Conservation (phyloP, 1,140 invertebrate species). For the Heliothis subflexa region DNA sequence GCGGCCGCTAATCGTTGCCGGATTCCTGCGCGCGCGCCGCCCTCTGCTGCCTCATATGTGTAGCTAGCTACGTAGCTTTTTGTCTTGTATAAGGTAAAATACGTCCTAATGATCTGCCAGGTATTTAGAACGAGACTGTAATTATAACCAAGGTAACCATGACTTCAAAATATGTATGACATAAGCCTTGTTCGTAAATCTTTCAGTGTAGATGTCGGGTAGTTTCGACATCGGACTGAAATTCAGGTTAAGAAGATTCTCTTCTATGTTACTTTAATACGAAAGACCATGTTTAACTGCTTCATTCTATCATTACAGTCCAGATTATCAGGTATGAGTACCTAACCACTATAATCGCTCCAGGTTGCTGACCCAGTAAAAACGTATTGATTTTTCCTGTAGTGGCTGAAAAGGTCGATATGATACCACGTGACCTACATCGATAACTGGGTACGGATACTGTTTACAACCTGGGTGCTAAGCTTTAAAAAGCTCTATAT, state of each 20-base stretch:
- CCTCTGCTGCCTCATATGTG: background rate
- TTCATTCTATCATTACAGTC: too few species aligned
- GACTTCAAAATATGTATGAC: too few species aligned
- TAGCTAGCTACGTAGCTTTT: too few species aligned
- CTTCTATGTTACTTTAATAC: background rate
- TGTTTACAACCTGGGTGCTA: background rate
- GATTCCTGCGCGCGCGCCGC: constrained; percentile 65
- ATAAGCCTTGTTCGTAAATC: too few species aligned
- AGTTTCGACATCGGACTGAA: too few species aligned
- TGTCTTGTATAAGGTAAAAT: too few species aligned
- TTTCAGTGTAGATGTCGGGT: too few species aligned
- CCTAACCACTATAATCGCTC: background rate
- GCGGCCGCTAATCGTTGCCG: constrained; percentile 56
- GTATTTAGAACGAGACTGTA: too few species aligned
- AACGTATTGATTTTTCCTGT: constrained; percentile 29
- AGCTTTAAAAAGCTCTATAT: background rate
- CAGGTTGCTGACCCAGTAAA: constrained; percentile 21
- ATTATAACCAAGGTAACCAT: too few species aligned
- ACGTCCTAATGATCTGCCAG: too few species aligned
- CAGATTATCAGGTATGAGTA: too few species aligned
- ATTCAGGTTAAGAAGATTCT: background rate
- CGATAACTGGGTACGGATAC: background rate
- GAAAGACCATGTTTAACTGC: too few species aligned
- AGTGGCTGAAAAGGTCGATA: constrained; percentile 29
- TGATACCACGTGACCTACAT: constrained; percentile 47